phyloP scores from a whole-genome alignment of 2,113 vertebrate species.

The Glaucidium brasilianum region DNA sequence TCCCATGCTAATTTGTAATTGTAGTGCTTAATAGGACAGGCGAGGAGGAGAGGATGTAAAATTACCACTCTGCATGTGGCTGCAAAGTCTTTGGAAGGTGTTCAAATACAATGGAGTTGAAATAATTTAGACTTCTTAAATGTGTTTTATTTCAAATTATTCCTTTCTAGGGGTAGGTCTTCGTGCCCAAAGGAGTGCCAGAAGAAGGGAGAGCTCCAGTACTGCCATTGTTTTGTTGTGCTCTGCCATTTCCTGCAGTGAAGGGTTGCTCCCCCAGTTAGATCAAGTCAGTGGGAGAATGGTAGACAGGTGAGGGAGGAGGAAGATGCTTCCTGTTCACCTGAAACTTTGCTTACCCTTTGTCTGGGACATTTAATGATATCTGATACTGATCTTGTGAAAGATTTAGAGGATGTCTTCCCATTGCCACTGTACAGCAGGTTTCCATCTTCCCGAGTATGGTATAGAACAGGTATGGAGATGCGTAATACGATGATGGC shows the following conservation, averaged over 20 bases:
- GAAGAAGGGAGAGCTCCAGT: not conserved
- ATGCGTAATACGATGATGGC: fast-evolving
- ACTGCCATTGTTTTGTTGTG: not conserved
- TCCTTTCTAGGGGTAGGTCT: not conserved
- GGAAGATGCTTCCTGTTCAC: not conserved
- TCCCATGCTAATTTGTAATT: not conserved
- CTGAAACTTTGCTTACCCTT: not conserved
- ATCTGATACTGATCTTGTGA: not conserved
- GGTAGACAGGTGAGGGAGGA: not conserved
- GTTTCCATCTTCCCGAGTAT: not conserved
- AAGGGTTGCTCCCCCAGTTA: not conserved
- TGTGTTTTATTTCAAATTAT: not conserved
- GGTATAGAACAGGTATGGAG: not conserved
- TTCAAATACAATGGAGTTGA: not conserved
- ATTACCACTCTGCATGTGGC: not conserved
- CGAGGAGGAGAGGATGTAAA: not conserved
- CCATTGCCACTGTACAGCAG: not conserved
- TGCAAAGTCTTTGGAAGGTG: not conserved
- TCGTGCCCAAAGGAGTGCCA: not conserved
- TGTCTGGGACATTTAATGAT: not conserved
- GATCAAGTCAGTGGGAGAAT: not conserved
- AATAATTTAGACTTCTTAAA: not conserved
- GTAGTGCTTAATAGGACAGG: not conserved
- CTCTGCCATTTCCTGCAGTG: not conserved
- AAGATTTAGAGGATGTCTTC: not conserved